These are phyloP conservation scores for Cantharis rufa DNA, from an alignment of 2,888 invertebrate genomes.

Conservation along the genomic window DNA sequence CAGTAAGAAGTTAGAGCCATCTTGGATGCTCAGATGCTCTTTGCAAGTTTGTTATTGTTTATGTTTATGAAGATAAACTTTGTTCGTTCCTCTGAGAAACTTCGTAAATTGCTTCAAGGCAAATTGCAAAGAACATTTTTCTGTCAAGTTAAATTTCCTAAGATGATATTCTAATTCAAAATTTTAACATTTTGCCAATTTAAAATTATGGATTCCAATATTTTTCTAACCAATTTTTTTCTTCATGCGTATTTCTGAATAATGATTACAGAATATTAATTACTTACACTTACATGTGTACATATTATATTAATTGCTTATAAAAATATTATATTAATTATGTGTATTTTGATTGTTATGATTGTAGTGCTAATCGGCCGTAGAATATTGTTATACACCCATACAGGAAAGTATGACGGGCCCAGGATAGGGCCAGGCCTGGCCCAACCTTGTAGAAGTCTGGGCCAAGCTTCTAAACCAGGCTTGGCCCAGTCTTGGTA, in stretches of 20 bases:
- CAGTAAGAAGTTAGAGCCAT: conserved; percentile 25
- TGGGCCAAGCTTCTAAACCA: too few relatives aligned
- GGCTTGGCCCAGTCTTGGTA: too few relatives aligned
- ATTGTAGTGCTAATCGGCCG: too few relatives aligned
- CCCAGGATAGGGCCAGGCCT: too few relatives aligned
- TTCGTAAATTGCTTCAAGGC: conserved; percentile 28
- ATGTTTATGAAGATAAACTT: conserved; percentile 42
- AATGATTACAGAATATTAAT: not conserved
- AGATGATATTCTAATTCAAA: not conserved
- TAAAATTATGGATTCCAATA: not conserved
- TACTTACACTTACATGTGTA: too few relatives aligned
- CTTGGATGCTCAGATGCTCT: conserved; percentile 31
- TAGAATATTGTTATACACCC: too few relatives aligned
- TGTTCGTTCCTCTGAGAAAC: conserved; percentile 35
- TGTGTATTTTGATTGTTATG: too few relatives aligned
- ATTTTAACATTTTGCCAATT: not conserved
- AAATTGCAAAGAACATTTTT: conserved; percentile 28
- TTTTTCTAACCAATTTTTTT: not conserved
- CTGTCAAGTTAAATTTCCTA: conserved; percentile 25
- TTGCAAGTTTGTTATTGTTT: conserved; percentile 36
- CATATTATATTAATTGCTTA: too few relatives aligned
- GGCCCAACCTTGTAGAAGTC: too few relatives aligned
- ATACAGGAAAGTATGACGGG: too few relatives aligned
- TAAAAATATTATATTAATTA: too few relatives aligned
- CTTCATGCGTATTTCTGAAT: not conserved